Percentiles rank a stretch among this genome's conserved stretches.
These are phyloP conservation scores for Cristatella mucedo DNA, from an alignment of 2,888 invertebrate genomes.

Conservation along the genomic window DNA sequence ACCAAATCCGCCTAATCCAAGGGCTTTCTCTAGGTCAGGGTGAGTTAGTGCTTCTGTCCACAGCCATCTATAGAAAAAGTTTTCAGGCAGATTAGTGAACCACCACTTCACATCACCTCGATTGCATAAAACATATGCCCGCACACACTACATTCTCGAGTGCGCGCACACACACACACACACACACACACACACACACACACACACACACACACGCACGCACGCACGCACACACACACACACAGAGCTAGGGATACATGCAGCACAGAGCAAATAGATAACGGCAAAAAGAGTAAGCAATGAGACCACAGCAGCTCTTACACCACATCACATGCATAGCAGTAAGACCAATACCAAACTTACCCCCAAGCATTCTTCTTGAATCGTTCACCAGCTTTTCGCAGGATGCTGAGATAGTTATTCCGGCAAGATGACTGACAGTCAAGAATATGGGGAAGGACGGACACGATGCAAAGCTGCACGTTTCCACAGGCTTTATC, in stretches of 20 bases:
- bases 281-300: too few species aligned
- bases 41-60: slow-evolving; percentile 89
- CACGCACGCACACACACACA: too few species aligned
- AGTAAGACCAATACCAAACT: slow-evolving; percentile 24
- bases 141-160: too few species aligned
- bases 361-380: slow-evolving; percentile 87
- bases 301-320: background rate
- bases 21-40: slow-evolving; percentile 60
- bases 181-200: too few species aligned
- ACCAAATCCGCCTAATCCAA: slow-evolving; percentile 94
- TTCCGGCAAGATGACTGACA: slow-evolving; percentile 82
- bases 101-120: too few species aligned
- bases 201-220: too few species aligned
- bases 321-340: background rate
- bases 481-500: slow-evolving; percentile 64
- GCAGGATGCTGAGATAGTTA: slow-evolving; percentile 59
- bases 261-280: too few species aligned
- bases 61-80: slow-evolving; percentile 70
- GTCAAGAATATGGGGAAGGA: slow-evolving; percentile 86
- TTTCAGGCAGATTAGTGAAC: too few species aligned
- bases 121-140: too few species aligned
- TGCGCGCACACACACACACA: too few species aligned
- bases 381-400: slow-evolving; percentile 66
- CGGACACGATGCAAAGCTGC: slow-evolving; percentile 74
- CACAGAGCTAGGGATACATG: too few species aligned